A percentile compares a stretch with the other conserved stretches of the same genome.
phyloP scores from a whole-genome alignment of 2,888 invertebrate species.

The Tuta absoluta region DNA sequence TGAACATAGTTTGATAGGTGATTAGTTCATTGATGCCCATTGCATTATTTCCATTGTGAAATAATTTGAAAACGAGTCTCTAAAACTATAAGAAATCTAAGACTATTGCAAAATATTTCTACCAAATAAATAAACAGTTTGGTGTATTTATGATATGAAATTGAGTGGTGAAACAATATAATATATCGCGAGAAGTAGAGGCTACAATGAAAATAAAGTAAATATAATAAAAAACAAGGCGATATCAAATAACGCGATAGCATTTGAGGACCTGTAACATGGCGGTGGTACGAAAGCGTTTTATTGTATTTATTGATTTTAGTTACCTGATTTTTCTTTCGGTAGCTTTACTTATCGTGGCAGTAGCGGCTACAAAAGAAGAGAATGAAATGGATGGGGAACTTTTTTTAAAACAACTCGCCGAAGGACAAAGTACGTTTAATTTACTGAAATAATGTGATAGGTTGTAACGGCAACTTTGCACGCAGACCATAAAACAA shows the following conservation, averaged over 20 bases:
- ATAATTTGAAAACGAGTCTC: too few relatives aligned
- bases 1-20: too few relatives aligned
- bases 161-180: not conserved
- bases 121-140: too few relatives aligned
- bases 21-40: too few relatives aligned
- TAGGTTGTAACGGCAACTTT: not conserved
- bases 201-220: not conserved
- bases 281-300: conserved; percentile 33
- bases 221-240: conserved; percentile 32
- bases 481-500: not conserved
- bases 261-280: conserved; percentile 36
- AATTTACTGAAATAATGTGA: conserved; percentile 5
- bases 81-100: too few relatives aligned
- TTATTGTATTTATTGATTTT: conserved; percentile 45
- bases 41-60: too few relatives aligned
- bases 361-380: conserved; percentile 37
- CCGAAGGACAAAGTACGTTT: conserved; percentile 56
- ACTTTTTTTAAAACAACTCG: conserved; percentile 47
- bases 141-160: not conserved
- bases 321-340: conserved; percentile 44
- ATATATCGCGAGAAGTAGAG: not conserved
- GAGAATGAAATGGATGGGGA: conserved; percentile 46
- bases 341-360: conserved; percentile 32
- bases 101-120: too few relatives aligned
- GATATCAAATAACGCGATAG: conserved; percentile 30